Evolutionary conservation across 2,888 invertebrate species (phyloP).

Genomic region (Nemurella pictetii): DNA sequence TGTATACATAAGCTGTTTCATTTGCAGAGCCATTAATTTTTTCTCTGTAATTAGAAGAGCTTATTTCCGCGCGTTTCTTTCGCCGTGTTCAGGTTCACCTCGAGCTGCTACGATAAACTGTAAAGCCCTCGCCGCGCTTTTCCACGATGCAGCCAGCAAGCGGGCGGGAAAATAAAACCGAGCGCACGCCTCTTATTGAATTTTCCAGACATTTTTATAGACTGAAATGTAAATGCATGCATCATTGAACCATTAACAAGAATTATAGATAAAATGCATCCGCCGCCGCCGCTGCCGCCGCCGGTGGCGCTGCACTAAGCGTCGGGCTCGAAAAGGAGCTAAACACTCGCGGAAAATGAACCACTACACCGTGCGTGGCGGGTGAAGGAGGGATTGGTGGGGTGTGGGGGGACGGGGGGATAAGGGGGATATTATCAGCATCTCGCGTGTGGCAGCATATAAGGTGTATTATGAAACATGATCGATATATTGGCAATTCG

Average conservation of each 20-base stretch:
- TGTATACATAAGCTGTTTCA: not conserved
- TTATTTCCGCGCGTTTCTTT: too few relatives aligned
- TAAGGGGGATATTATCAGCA: not conserved
- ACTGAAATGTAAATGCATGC: not conserved
- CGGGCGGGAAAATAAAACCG: too few relatives aligned
- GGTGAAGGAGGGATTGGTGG: too few relatives aligned
- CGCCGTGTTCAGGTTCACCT: too few relatives aligned
- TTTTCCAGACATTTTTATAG: not conserved
- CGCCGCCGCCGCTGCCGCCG: not conserved
- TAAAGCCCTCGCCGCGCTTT: too few relatives aligned
- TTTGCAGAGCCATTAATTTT: not conserved
- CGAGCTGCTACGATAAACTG: too few relatives aligned
- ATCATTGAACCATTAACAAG: not conserved
- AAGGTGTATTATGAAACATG: not conserved
- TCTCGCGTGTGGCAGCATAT: not conserved
- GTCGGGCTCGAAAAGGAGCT: not conserved
- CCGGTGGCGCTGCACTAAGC: not conserved
- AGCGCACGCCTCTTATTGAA: not conserved
- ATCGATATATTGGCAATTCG: not conserved
- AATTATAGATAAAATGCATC: not conserved
- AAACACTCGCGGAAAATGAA: not conserved
- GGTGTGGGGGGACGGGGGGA: too few relatives aligned
- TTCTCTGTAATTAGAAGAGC: too few relatives aligned
- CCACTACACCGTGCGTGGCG: not conserved
- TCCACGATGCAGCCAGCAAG: too few relatives aligned